Base-by-base conservation (phyloP, 2,797 vertebrate species). In the Molossus alvarezi region DNA sequence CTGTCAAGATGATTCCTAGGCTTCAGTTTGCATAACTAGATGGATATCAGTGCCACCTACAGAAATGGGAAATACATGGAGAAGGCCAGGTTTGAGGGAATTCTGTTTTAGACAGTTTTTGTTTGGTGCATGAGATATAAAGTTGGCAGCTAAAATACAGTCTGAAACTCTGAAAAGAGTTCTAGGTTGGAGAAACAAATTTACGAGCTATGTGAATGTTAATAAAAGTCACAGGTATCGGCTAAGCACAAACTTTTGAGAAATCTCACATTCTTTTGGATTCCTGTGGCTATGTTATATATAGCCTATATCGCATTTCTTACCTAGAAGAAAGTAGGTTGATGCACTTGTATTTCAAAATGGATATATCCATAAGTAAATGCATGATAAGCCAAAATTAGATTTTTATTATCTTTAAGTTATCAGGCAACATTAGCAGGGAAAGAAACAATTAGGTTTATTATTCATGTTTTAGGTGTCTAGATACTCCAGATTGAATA, bases 361-460 rank as follows among this genome's bases (percentile, higher is more conserved):
- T 81, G 17, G n/a, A 71, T 79, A 90, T 77, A 72, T 80, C 25
- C 14, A 86, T 69, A 79, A 92, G 73, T 51, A 82, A 89, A 73
- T 84, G 67, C 11, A 73, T 3, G 6, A 29, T n/a, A 76, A 86
- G 1, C 29, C 53, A 90, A 71, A 75, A 45, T 62, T 53, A 65
- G 13, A 53, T 53, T 96, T 90, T 85, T 89, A 69, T 65, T 90
- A 76, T 90, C 41, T 87, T 83, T 91, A 86, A 65, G 55, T 85
- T 92, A 92, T 67, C 21, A 77, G 72, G 20, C 25, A 91, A 84
- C 9, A 58, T 9, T 69, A 88, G 72, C 92, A 69, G 1, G 3
- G 9, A 91, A 72, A 82, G 27, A 80, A 27, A 75, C 2, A 60
- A 27, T 69, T 65, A 80, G 12, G 51, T n/a, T 14, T 81, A 62